Conservation (phyloP, 2,888 invertebrate genomes). For the Geophilus truncorum region DNA sequence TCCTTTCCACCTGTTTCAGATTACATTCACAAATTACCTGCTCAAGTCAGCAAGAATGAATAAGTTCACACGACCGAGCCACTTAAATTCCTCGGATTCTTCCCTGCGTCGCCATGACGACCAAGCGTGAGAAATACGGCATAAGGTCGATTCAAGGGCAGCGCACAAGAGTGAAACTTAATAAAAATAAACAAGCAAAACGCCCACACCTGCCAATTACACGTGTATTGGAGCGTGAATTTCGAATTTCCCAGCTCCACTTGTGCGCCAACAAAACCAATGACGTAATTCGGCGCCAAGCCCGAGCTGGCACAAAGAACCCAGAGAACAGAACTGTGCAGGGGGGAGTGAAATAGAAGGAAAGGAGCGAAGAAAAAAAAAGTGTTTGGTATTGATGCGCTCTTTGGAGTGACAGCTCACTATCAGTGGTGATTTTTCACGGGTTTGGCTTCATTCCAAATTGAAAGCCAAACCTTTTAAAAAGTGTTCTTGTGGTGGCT, state of each 20-base stretch:
- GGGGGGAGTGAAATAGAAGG: background rate
- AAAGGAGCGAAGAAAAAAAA: background rate
- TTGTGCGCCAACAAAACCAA: background rate
- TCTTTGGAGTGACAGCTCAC: conserved; percentile 25
- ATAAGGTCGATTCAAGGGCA: conserved; percentile 13
- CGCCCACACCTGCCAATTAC: conserved; percentile 4
- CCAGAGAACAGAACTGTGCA: no score
- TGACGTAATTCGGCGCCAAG: conserved; percentile 14
- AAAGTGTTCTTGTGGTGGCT: conserved; percentile 27
- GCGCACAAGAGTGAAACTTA: background rate
- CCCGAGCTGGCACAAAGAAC: background rate
- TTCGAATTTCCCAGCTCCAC: conserved; percentile 4
- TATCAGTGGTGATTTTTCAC: conserved; percentile 27
- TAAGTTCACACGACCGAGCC: background rate
- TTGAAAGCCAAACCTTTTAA: conserved; percentile 27
- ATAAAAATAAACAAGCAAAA: conserved; percentile 8
- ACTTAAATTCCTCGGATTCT: background rate
- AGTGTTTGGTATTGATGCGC: conserved; percentile 23
- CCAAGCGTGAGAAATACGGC: background rate
- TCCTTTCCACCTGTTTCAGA: background rate
- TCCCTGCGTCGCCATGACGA: background rate
- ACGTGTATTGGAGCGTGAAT: conserved; percentile 18
- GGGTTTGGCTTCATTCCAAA: conserved; percentile 27
- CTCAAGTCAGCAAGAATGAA: background rate
- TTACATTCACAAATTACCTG: conserved; percentile 10